Evolutionary conservation across 2,888 invertebrate genomes (phyloP).

Genomic region (Anticlea derivata): DNA sequence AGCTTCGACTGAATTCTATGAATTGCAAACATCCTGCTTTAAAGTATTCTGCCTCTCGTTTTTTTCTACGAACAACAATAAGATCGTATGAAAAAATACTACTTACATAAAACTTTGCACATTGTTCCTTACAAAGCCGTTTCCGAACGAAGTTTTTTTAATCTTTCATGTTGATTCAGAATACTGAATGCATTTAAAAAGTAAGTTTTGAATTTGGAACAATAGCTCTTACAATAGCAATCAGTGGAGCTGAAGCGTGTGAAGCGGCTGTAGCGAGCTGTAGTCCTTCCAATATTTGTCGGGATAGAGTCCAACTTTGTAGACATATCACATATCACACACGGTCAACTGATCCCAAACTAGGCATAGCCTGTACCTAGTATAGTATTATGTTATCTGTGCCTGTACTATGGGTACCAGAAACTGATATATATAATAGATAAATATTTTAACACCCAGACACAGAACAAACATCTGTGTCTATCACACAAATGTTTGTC

Average conservation of each 20-base stretch:
- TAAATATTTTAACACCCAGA: too few relatives aligned
- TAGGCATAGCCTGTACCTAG: too few relatives aligned
- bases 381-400: too few relatives aligned
- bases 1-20: too few relatives aligned
- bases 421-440: too few relatives aligned
- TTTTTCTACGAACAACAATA: constrained; percentile 5
- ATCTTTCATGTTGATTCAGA: constrained; percentile 19
- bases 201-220: constrained; percentile 24
- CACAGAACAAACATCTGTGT: too few relatives aligned
- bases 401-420: too few relatives aligned
- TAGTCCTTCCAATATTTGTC: constrained; percentile 11
- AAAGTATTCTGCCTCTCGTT: too few relatives aligned
- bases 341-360: too few relatives aligned
- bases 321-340: not conserved
- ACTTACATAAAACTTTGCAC: constrained; percentile 5
- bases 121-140: constrained; percentile 7
- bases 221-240: constrained; percentile 20
- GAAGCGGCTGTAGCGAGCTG: constrained; percentile 9
- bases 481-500: too few relatives aligned
- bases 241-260: constrained; percentile 3
- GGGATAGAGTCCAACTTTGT: not conserved
- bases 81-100: too few relatives aligned
- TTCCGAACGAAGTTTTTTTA: constrained; percentile 22
- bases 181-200: constrained; percentile 22
- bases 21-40: too few relatives aligned